Conservation (phyloP, 2,113 vertebrate genomes). For the Amphiprion percula region DNA sequence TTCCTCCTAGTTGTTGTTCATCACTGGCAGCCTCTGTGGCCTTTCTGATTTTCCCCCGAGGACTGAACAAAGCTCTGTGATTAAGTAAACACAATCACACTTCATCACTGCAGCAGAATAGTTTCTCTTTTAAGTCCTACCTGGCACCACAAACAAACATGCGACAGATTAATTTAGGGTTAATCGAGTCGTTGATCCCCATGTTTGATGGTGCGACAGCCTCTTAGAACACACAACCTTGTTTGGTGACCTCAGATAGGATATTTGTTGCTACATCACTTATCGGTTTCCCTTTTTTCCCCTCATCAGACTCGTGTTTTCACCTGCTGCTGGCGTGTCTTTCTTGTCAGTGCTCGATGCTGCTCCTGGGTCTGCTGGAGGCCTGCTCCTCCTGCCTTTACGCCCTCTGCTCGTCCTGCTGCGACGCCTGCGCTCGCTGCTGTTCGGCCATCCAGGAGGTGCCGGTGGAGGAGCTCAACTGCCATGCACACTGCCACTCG, state of each 20-base stretch:
- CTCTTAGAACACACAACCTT: conserved; percentile 10
- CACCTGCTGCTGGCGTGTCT: conserved; percentile 81
- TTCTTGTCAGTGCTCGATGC: conserved; percentile 56
- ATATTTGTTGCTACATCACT: conserved; percentile 1
- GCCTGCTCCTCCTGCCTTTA: conserved; percentile 41
- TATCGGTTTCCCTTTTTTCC: neutral
- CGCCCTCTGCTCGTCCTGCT: conserved; percentile 77
- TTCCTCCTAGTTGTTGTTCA: conserved; percentile 62
- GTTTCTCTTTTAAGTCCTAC: conserved; percentile 62
- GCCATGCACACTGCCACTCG: conserved; percentile 82
- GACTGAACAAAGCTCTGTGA: conserved; percentile 68
- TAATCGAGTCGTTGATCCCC: conserved; percentile 69
- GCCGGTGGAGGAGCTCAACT: conserved; percentile 79
- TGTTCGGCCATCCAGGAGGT: conserved; percentile 55
- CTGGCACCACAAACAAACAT: conserved; percentile 68
- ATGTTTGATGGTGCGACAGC: conserved; percentile 44
- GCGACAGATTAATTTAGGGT: conserved; percentile 75
- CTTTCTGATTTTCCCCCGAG: conserved; percentile 70
- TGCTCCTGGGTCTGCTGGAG: conserved; percentile 69
- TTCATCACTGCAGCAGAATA: conserved; percentile 61
- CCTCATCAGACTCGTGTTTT: conserved; percentile 63
- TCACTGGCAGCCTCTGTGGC: conserved; percentile 58
- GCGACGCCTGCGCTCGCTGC: conserved; percentile 75
- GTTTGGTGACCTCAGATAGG: conserved; percentile 13
- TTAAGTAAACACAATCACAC: conserved; percentile 80